Evolutionary conservation across 2,113 vertebrate genomes (phyloP), one percentile per base, ranked within the genome.

Genomic region (Lycocorax pyrrhopterus): DNA sequence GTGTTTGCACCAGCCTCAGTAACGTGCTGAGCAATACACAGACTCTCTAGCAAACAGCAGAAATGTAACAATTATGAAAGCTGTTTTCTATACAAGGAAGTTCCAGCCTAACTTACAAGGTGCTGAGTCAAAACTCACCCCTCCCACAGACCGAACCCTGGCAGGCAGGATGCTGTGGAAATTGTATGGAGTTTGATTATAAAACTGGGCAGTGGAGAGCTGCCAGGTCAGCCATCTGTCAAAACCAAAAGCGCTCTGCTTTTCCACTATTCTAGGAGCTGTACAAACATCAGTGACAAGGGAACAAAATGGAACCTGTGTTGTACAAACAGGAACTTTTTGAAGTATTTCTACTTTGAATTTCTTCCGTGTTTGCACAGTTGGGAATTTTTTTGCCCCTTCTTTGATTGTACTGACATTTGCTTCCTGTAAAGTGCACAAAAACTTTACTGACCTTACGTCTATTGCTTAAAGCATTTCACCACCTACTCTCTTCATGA

Each of bases 301-400:
- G 68, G 91, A 97, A 96, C 86, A 96, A 96, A 95, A 97, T 96
- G 93, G 97, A 97, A 97, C 96, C 88, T 83, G 76, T 35, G 55
- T 64, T 97, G 91, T 86, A 91, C 93, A 98, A 97, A 98, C 95
- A 97, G 92, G 95, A 98, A 97, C 95, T 97, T 97, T 97, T 91
- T 94, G 79, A 97, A 98, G 93, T 97, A 97, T 96, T 98, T 96
- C 89, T 97, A 94, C 96, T 97, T 89, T 95, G 91, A 97, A 97
- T 97, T 98, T 97, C 96, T 97, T 97, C 95, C 91, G 56, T 96
- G 95, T 98, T 96, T 98, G 93, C 91, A 97, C 94, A 97, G 96
- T 97, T 97, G 96, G 89, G 92, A 97, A 85, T 96, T 97, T 97
- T 96, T 87, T 93, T 78, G 77, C 86, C 90, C 94, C 71, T 89